phyloP scores from a whole-genome alignment of 2,113 vertebrate genomes.

The Suncus etruscus region DNA sequence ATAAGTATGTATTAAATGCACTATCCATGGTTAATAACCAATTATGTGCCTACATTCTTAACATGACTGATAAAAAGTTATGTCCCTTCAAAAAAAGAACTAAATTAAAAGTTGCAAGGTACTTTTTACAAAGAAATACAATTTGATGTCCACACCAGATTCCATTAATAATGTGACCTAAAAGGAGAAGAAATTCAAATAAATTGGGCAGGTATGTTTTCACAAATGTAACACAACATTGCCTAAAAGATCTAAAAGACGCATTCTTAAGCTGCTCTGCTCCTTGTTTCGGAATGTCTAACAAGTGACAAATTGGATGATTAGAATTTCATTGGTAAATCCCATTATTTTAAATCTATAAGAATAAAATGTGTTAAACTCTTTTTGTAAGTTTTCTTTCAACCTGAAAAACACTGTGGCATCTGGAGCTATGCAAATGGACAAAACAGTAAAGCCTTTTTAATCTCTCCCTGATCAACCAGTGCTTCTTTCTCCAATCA shows the following conservation, averaged over 20 bases:
- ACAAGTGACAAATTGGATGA: constrained; percentile 82
- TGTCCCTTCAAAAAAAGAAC: background rate
- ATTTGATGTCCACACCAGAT: constrained; percentile 1
- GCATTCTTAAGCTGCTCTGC: constrained; percentile 68
- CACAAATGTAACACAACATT: constrained; percentile 51
- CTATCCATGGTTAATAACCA: constrained; percentile 72
- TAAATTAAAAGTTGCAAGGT: constrained; percentile 46
- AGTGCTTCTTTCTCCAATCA: constrained; percentile 89
- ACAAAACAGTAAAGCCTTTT: constrained; percentile 93
- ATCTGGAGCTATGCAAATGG: constrained; percentile 89
- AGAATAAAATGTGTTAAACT: constrained; percentile 81
- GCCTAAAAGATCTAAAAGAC: constrained; percentile 76
- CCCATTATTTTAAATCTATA: constrained; percentile 84
- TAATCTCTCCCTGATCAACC: constrained; percentile 94
- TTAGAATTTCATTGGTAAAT: constrained; percentile 83
- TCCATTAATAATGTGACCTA: constrained; percentile 59
- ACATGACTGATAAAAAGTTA: constrained; percentile 41
- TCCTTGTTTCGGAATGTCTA: constrained; percentile 79
- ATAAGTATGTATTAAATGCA: constrained; percentile 74
- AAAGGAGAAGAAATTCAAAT: constrained; percentile 50
- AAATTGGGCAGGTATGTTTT: constrained; percentile 72
- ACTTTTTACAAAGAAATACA: constrained; percentile 50
- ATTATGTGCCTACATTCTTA: constrained; percentile 61
- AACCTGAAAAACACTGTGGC: constrained; percentile 84
- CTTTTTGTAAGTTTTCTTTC: constrained; percentile 84